Percentiles rank a stretch among this genome's conserved stretches.
Evolutionary conservation across 2,888 invertebrate species (phyloP).

Genomic region (Hypselothyrea guttata): DNA sequence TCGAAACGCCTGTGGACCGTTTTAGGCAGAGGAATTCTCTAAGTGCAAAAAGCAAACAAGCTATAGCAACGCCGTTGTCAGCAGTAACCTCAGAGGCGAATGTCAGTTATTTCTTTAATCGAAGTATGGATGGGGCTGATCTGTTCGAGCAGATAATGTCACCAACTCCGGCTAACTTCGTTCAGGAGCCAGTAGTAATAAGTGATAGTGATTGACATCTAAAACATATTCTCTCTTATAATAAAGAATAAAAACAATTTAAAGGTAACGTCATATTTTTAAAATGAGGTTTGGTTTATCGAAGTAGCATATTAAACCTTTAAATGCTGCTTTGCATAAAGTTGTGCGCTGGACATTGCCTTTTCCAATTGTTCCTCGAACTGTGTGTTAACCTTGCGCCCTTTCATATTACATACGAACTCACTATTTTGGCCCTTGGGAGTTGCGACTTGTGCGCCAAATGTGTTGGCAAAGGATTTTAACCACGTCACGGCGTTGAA

Average conservation of each 20-base stretch:
- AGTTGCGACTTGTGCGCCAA: constrained; percentile 84
- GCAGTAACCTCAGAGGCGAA: constrained; percentile 27
- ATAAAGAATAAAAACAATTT: no score
- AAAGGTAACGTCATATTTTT: no score
- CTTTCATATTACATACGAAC: constrained; percentile 87
- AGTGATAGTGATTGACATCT: constrained; percentile 57
- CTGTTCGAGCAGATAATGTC: constrained; percentile 86
- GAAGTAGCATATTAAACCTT: constrained; percentile 30
- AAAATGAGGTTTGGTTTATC: background rate
- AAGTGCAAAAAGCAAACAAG: background rate
- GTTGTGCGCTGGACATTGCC: constrained; percentile 85
- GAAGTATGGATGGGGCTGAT: constrained; percentile 83
- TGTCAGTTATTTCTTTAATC: constrained; percentile 84
- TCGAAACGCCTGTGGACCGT: constrained; percentile 63
- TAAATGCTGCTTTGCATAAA: constrained; percentile 81
- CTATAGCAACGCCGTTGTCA: background rate
- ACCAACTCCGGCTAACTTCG: constrained; percentile 61
- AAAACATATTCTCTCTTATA: constrained; percentile 29
- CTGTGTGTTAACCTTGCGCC: constrained; percentile 84
- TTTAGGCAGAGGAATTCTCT: constrained; percentile 62
- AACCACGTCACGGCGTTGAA: constrained; percentile 90
- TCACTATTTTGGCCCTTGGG: constrained; percentile 85
- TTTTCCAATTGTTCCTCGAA: constrained; percentile 86
- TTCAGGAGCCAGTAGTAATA: constrained; percentile 42
- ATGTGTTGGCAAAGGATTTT: constrained; percentile 84